Conservation (phyloP, 2,888 invertebrate species). For the Ophion ventricosus region DNA sequence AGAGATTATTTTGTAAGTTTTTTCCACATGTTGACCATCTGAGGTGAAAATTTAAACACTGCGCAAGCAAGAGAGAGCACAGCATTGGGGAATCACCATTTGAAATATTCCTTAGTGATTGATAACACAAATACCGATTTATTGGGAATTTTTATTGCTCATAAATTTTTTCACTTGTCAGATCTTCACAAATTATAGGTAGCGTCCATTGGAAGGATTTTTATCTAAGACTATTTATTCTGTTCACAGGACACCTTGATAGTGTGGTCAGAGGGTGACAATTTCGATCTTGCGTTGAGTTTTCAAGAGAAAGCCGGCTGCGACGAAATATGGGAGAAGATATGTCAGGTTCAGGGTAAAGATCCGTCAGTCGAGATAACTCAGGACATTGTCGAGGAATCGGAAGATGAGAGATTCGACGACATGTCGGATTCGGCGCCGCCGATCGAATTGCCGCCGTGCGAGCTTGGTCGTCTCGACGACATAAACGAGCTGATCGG, state of each 20-base stretch:
- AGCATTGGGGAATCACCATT: background rate
- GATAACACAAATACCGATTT: background rate
- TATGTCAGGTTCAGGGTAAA: slow-evolving; percentile 99
- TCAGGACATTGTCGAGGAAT: slow-evolving; percentile 97
- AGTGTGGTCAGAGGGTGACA: slow-evolving; percentile 99
- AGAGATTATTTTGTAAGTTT: background rate
- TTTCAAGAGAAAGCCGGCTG: slow-evolving; percentile 99
- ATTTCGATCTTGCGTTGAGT: slow-evolving; percentile 99
- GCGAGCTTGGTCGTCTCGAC: slow-evolving; percentile 96
- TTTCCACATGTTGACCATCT: background rate
- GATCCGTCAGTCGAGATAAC: slow-evolving; percentile 99
- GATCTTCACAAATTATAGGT: background rate
- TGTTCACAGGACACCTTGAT: slow-evolving; percentile 95
- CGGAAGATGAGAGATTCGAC: slow-evolving; percentile 98
- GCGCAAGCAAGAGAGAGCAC: background rate
- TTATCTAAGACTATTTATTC: background rate
- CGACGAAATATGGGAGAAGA: slow-evolving; percentile 99
- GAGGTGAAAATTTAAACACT: background rate
- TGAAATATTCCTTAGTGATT: background rate
- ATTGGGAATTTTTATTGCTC: background rate
- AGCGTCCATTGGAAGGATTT: background rate
- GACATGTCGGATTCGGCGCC: slow-evolving; percentile 98
- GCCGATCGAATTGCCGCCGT: slow-evolving; percentile 96
- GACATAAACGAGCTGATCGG: slow-evolving; percentile 97
- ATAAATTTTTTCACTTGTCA: background rate